These are phyloP conservation scores for Muntiacus reevesi DNA, from an alignment of 2,113 vertebrate species.

Conservation along the genomic window DNA sequence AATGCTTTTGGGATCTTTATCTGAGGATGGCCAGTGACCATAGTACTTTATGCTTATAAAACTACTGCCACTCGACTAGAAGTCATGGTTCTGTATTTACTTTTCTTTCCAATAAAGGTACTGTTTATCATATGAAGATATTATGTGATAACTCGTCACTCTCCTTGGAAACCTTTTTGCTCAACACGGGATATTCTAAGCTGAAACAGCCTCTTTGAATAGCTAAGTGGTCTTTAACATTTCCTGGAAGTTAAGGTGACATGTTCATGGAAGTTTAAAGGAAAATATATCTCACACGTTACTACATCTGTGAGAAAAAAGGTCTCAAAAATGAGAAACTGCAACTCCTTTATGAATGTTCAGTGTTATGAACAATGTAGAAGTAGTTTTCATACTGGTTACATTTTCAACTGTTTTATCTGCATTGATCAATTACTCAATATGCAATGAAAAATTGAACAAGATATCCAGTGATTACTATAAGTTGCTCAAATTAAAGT, in stretches of 20 bases:
- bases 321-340: background rate
- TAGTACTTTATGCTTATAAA: background rate
- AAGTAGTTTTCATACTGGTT: background rate
- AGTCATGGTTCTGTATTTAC: background rate
- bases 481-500: background rate
- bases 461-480: background rate
- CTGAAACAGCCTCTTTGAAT: background rate
- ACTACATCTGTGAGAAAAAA: background rate
- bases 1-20: background rate
- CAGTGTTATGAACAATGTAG: background rate
- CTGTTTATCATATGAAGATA: background rate
- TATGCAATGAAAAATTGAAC: background rate
- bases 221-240: background rate
- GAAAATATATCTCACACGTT: background rate
- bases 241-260: slow-evolving; percentile 3
- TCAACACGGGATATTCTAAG: background rate
- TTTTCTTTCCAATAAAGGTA: slow-evolving; percentile 17
- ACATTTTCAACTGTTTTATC: background rate
- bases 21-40: background rate
- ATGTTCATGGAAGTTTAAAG: background rate
- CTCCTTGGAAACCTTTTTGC: background rate
- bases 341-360: background rate
- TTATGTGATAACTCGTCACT: background rate
- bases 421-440: background rate
- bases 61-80: background rate